These are phyloP conservation scores for Ormyrus labotus DNA, from an alignment of 2,888 invertebrate genomes.

Conservation along the genomic window DNA sequence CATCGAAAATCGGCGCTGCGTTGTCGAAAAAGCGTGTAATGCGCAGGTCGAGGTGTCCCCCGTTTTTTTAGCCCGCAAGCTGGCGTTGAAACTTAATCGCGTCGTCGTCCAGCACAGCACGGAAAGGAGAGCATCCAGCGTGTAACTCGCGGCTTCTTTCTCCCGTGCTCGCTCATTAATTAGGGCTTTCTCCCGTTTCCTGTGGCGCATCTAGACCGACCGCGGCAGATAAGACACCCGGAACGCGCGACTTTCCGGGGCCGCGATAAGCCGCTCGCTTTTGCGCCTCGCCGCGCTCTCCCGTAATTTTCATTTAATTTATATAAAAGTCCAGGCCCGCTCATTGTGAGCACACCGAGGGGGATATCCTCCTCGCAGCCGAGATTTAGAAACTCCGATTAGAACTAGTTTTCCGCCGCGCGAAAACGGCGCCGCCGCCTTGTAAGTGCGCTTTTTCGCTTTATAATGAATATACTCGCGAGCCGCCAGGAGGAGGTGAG, in stretches of 20 bases:
- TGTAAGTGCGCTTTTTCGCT: conserved; percentile 22
- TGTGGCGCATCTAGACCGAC: conserved; percentile 17
- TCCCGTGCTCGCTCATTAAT: conserved; percentile 30
- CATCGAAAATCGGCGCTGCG: neutral
- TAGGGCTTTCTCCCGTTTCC: conserved; percentile 50
- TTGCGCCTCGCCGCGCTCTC: too few relatives aligned
- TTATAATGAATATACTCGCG: conserved; percentile 23
- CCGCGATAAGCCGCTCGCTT: conserved; percentile 16
- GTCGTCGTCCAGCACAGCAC: neutral
- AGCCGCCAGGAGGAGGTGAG: neutral
- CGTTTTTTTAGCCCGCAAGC: conserved; percentile 13
- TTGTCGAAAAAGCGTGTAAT: neutral
- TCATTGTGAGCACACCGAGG: neutral
- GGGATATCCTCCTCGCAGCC: conserved; percentile 13
- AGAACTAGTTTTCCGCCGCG: conserved; percentile 27
- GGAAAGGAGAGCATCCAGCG: conserved; percentile 23
- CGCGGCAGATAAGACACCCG: conserved; percentile 13
- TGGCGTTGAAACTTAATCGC: conserved; percentile 47
- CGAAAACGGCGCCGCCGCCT: neutral
- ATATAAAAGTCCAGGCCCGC: conserved; percentile 11
- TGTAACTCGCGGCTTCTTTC: neutral
- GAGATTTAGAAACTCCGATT: conserved; percentile 45
- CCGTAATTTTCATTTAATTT: conserved; percentile 31
- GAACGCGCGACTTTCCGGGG: conserved; percentile 4
- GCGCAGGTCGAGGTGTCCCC: conserved; percentile 1